phyloP scores from a whole-genome alignment of 2,113 vertebrate species.

The Gopherus evgoodei region DNA sequence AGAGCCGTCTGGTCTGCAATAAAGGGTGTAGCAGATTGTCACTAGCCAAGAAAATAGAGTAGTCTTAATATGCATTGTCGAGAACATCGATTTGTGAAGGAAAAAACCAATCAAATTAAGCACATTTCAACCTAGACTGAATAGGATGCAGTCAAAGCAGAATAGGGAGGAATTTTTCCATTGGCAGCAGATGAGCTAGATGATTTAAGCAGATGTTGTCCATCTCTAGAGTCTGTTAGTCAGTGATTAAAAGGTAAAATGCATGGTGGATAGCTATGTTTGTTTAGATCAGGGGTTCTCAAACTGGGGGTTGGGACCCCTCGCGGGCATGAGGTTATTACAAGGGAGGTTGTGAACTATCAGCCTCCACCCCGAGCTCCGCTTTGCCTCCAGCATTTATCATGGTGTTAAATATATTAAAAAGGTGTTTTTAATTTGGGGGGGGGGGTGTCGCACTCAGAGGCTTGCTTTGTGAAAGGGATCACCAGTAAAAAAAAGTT shows the following conservation, averaged over 20 bases:
- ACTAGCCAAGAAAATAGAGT: neutral
- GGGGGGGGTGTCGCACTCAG: no score
- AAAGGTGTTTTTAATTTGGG: no score
- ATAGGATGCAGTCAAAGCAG: neutral
- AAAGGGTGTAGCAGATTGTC: neutral
- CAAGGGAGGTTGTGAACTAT: no score
- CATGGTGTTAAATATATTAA: no score
- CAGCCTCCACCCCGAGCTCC: no score
- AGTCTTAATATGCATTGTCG: neutral
- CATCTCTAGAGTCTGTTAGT: neutral
- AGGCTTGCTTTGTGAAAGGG: no score
- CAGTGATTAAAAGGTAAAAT: constrained; percentile 43
- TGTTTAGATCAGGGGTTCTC: fast-evolving
- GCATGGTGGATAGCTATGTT: neutral
- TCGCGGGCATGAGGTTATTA: no score
- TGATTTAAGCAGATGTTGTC: neutral
- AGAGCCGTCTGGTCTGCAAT: neutral
- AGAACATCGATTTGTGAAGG: neutral
- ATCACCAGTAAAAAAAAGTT: no score
- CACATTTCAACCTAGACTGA: neutral
- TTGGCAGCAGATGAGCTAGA: neutral
- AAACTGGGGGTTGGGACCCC: no score
- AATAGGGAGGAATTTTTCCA: neutral
- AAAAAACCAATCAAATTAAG: neutral
- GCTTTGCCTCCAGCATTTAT: no score